Evolutionary conservation across 1,140 invertebrate species (phyloP).

Genomic region (Heliothis virescens): DNA sequence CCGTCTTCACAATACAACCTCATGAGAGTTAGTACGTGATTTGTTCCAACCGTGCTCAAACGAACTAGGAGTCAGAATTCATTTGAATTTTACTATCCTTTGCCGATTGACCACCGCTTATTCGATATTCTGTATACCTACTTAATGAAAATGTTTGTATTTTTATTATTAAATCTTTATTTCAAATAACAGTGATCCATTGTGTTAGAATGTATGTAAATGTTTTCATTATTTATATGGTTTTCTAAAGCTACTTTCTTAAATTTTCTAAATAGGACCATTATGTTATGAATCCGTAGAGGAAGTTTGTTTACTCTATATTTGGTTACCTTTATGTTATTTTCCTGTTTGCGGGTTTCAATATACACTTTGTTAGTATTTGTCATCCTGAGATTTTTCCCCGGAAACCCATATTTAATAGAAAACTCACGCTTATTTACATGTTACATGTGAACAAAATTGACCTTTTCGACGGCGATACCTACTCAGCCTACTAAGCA

Average conservation of each 20-base stretch:
- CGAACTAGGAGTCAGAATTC: not conserved
- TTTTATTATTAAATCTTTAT: too few species aligned
- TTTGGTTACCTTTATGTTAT: constrained; percentile 1
- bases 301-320: not conserved
- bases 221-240: too few species aligned
- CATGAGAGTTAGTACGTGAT: constrained; percentile 21
- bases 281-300: not conserved
- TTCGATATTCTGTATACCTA: too few species aligned
- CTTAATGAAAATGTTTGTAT: too few species aligned
- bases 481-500: too few species aligned
- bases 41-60: not conserved
- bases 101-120: not conserved
- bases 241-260: too few species aligned
- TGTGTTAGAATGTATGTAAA: too few species aligned
- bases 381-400: not conserved
- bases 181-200: too few species aligned
- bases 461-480: too few species aligned
- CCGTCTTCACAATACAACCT: constrained; percentile 35
- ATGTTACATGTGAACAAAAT: too few species aligned
- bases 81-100: constrained; percentile 11
- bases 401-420: not conserved
- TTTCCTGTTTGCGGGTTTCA: not conserved
- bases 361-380: constrained; percentile 17
- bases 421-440: too few species aligned
- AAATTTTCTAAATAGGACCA: too few species aligned